Conservation (phyloP, 2,113 vertebrate genomes). For the Todiramphus saurophagus region DNA sequence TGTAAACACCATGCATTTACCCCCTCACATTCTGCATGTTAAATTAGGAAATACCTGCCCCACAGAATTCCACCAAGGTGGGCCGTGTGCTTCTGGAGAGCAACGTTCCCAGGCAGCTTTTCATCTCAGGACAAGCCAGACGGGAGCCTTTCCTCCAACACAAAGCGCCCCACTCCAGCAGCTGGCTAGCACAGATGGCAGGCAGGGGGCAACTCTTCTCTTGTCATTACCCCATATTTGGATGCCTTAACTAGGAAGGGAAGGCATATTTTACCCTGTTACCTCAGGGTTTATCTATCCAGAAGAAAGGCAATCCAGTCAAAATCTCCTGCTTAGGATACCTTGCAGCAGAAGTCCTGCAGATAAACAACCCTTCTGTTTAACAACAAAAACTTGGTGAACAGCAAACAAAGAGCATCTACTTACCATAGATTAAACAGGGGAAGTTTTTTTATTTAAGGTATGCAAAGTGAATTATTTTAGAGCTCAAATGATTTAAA, state of each 20-base stretch:
- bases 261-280: neutral
- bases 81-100: neutral
- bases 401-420: neutral
- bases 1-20: neutral
- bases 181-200: constrained; percentile 37
- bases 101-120: neutral
- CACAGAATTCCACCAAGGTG: neutral
- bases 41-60: neutral
- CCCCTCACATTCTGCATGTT: neutral
- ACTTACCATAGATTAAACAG: neutral
- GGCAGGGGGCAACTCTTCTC: neutral
- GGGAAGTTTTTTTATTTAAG: fast-evolving
- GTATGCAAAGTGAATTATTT: neutral
- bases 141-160: neutral
- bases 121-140: neutral
- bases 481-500: neutral
- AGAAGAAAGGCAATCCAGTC: neutral
- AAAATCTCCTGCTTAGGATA: neutral
- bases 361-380: neutral
- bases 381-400: neutral
- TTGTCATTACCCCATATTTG: neutral
- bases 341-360: neutral
- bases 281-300: neutral
- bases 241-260: neutral
- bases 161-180: neutral